phyloP scores from a whole-genome alignment of 2,113 vertebrate species.

The Pomatorhinus ruficollis region DNA sequence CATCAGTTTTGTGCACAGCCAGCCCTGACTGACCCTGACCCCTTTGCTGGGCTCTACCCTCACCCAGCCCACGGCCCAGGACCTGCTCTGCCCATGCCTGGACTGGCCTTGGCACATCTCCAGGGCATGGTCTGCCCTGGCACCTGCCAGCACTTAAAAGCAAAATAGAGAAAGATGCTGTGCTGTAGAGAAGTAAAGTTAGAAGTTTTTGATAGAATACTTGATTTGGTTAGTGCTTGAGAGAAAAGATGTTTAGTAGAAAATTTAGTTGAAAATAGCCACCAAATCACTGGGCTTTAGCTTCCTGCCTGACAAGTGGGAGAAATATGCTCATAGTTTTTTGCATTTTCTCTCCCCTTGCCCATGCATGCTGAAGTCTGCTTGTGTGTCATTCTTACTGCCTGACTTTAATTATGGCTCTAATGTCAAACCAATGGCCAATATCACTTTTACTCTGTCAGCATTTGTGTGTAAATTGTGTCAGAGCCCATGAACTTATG shows the following conservation, averaged over 20 bases:
- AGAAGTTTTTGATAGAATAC: background rate
- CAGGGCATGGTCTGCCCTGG: background rate
- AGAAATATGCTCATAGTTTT: background rate
- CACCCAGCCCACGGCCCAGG: background rate
- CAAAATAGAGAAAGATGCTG: background rate
- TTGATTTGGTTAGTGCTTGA: background rate
- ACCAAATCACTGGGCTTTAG: background rate
- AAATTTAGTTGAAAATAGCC: background rate
- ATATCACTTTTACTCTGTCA: background rate
- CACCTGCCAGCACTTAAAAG: background rate
- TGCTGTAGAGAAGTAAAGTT: background rate
- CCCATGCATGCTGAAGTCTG: background rate
- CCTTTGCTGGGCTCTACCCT: accelerated
- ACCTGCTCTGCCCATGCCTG: accelerated
- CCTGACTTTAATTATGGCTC: background rate
- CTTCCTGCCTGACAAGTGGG: background rate
- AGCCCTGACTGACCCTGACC: background rate
- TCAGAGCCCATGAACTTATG: background rate
- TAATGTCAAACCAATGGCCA: background rate
- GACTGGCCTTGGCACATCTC: background rate
- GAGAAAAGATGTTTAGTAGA: background rate
- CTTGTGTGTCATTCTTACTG: background rate
- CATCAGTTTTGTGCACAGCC: background rate
- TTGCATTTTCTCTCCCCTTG: background rate
- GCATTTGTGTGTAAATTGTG: background rate